phyloP scores from a whole-genome alignment of 2,888 invertebrate species.

The Operophtera brumata region DNA sequence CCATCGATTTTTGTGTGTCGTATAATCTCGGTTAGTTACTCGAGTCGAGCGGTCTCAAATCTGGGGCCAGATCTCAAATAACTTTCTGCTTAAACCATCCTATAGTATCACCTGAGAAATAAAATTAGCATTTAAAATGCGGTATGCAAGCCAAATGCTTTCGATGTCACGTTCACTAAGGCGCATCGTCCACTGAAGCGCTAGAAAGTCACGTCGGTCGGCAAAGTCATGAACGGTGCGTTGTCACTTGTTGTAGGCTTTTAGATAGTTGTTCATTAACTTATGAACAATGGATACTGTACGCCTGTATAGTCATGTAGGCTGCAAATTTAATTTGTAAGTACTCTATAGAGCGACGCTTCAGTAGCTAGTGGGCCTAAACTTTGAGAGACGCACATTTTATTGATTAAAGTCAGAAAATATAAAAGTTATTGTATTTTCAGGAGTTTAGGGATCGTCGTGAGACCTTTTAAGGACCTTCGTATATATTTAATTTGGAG shows the following conservation, averaged over 20 bases:
- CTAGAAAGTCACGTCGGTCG: too few relatives aligned
- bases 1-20: too few relatives aligned
- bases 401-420: not conserved
- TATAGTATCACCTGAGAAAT: slow-evolving; percentile 56
- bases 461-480: not conserved
- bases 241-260: too few relatives aligned
- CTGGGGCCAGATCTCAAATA: not conserved
- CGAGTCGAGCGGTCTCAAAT: too few relatives aligned
- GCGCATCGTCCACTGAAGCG: slow-evolving; percentile 1
- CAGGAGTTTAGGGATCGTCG: not conserved
- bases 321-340: too few relatives aligned
- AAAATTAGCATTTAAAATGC: slow-evolving; percentile 60
- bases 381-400: not conserved
- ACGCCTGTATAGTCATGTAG: too few relatives aligned
- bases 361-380: not conserved
- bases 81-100: slow-evolving; percentile 15
- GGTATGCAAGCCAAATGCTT: slow-evolving; percentile 37
- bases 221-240: too few relatives aligned
- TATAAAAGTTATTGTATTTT: not conserved
- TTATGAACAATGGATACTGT: too few relatives aligned
- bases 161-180: slow-evolving; percentile 6
- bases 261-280: too few relatives aligned
- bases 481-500: slow-evolving; percentile 6
- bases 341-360: not conserved
- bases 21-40: too few relatives aligned